phyloP scores from a whole-genome alignment of 2,113 vertebrate genomes.

The Plecotus auritus region DNA sequence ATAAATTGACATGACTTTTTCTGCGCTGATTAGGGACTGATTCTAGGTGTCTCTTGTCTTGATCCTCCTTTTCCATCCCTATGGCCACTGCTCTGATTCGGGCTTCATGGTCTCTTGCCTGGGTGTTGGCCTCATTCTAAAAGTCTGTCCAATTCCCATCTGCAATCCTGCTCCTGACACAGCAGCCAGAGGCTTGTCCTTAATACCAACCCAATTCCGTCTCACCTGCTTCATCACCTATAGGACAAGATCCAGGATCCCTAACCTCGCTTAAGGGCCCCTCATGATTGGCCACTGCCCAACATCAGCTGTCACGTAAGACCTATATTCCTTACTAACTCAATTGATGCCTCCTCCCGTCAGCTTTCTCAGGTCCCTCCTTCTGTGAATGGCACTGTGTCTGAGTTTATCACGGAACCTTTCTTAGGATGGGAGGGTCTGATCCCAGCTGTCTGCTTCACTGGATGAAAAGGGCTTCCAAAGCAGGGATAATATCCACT shows the following conservation, averaged over 20 bases:
- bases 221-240: neutral
- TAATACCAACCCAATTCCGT: neutral
- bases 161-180: neutral
- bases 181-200: neutral
- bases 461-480: neutral
- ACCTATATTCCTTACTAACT: neutral
- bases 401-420: neutral
- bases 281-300: neutral
- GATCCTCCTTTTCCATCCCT: neutral
- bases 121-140: neutral
- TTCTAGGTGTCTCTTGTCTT: neutral
- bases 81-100: neutral
- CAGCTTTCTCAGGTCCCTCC: neutral
- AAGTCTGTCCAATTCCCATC: neutral
- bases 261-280: neutral
- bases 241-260: neutral
- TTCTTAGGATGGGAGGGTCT: neutral
- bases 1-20: neutral
- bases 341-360: neutral
- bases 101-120: neutral
- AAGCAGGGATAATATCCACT: neutral
- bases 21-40: neutral
- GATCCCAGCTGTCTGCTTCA: neutral
- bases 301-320: neutral
- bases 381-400: neutral